These are phyloP conservation scores for Poeciliopsis retropinna DNA, from an alignment of 2,113 vertebrate genomes.

Conservation along the genomic window DNA sequence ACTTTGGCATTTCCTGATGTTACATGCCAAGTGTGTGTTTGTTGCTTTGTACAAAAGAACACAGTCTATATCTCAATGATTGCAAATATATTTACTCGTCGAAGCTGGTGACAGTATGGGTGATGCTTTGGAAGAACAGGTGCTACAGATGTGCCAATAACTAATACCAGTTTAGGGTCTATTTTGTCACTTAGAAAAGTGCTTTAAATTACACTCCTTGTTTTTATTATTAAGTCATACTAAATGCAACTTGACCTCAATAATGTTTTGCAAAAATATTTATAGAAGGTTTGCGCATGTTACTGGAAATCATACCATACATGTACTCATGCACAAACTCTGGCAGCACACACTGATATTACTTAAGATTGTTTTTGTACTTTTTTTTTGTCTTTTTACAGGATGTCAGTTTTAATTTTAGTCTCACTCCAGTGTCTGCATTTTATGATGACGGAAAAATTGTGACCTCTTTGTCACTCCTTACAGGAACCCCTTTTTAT, in stretches of 20 bases:
- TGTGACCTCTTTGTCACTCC: conserved; percentile 35
- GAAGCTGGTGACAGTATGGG: conserved; percentile 12
- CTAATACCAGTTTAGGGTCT: conserved; percentile 4
- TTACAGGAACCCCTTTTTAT: conserved; percentile 47
- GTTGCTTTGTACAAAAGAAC: conserved; percentile 24
- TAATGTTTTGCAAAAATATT: conserved; percentile 19
- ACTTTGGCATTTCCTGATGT: conserved; percentile 58
- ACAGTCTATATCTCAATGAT: conserved; percentile 5
- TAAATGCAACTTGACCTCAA: conserved; percentile 6
- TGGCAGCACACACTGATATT: conserved; percentile 9
- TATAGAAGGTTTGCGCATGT: neutral
- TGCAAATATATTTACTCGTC: conserved; percentile 23
- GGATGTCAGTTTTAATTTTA: conserved; percentile 14
- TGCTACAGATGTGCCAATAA: conserved; percentile 31
- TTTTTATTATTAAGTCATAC: conserved; percentile 16
- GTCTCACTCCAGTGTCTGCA: conserved; percentile 9
- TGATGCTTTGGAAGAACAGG: conserved; percentile 24
- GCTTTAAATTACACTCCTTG: conserved; percentile 31
- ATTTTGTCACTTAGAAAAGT: conserved; percentile 3
- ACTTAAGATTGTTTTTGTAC: neutral
- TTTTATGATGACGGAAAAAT: conserved; percentile 47
- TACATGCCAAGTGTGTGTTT: conserved; percentile 47
- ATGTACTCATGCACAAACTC: neutral
- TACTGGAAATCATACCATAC: neutral
- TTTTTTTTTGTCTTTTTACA: neutral